phyloP scores from a whole-genome alignment of 2,113 vertebrate species.

The Kobus ellipsiprymnus region DNA sequence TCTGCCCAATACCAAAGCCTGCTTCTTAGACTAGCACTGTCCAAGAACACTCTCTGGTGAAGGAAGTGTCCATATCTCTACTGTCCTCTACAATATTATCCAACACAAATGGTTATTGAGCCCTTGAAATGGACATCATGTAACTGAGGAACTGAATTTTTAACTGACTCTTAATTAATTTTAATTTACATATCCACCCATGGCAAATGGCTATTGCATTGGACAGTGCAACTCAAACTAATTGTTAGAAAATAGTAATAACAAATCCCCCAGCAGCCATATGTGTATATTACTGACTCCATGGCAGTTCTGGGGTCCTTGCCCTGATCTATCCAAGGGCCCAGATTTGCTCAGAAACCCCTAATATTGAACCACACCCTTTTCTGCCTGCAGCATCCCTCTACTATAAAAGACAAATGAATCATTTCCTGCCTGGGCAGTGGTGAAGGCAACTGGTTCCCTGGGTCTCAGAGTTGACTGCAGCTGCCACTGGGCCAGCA shows the following conservation, averaged over 20 bases:
- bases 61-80: neutral
- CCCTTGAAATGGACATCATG: neutral
- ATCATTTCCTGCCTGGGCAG: neutral
- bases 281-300: neutral
- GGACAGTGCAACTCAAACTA: neutral
- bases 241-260: neutral
- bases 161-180: neutral
- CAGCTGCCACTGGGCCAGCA: neutral
- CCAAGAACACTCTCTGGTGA: neutral
- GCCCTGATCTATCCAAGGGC: neutral
- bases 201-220: neutral
- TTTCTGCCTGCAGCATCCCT: neutral
- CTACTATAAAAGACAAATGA: neutral
- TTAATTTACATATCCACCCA: neutral
- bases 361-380: neutral
- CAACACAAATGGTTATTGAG: neutral
- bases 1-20: neutral
- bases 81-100: neutral
- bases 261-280: neutral
- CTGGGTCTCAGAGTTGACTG: neutral
- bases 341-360: neutral
- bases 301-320: neutral
- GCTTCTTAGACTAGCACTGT: neutral
- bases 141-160: neutral
- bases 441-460: no score